Evolutionary conservation across 2,797 vertebrate genomes (phyloP).

Genomic region (Hyperoplus immaculatus): DNA sequence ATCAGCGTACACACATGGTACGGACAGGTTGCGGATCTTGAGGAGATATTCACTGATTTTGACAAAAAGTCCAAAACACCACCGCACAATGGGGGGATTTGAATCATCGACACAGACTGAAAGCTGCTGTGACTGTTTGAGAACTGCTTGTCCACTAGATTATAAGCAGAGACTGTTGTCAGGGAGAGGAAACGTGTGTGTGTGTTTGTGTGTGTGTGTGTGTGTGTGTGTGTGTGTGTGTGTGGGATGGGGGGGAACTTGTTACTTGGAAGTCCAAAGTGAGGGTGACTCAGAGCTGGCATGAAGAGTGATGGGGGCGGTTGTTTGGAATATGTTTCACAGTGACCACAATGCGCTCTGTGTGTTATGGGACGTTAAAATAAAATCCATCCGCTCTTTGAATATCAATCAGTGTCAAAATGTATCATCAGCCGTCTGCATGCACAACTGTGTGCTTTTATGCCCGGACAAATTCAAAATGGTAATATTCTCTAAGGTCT

Average conservation of each 20-base stretch:
- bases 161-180: slow-evolving; percentile 77
- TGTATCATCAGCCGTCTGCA: slow-evolving; percentile 51
- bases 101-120: slow-evolving; percentile 45
- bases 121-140: slow-evolving; percentile 58
- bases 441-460: slow-evolving; percentile 63
- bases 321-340: slow-evolving; percentile 78
- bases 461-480: slow-evolving; percentile 52
- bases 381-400: slow-evolving; percentile 71
- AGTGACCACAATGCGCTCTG: slow-evolving; percentile 70
- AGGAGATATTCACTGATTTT: no score
- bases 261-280: slow-evolving; percentile 70
- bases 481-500: slow-evolving; percentile 42
- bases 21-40: no score
- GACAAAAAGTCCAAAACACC: slow-evolving; percentile 34
- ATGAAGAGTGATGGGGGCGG: slow-evolving; percentile 67
- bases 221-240: slow-evolving; percentile 4
- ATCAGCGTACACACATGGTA: no score
- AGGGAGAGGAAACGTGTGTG: slow-evolving; percentile 46
- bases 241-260: background rate
- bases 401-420: slow-evolving; percentile 76
- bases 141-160: slow-evolving; percentile 67
- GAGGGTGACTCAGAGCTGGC: slow-evolving; percentile 76
- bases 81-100: slow-evolving; percentile 64
- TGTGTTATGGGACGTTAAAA: slow-evolving; percentile 78
- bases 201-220: slow-evolving; percentile 10